A percentile compares a stretch with the other conserved stretches of the same genome.
Evolutionary conservation across 2,113 vertebrate genomes (phyloP).

Genomic region (Pavo muticus): DNA sequence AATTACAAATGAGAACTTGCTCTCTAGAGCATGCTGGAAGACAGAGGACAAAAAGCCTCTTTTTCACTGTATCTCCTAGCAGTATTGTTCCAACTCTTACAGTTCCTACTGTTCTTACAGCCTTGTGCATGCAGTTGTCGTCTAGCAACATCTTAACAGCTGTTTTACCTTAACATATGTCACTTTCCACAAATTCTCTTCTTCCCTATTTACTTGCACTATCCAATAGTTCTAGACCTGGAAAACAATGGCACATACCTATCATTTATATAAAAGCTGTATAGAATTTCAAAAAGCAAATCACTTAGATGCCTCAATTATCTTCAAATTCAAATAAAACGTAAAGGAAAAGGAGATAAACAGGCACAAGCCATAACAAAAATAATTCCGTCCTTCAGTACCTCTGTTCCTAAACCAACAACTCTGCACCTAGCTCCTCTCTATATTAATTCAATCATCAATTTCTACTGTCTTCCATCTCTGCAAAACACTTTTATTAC

Average conservation of each 20-base stretch:
- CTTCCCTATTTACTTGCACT: not conserved
- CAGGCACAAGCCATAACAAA: accelerated
- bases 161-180: not conserved
- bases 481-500: not conserved
- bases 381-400: not conserved
- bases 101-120: not conserved
- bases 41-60: not conserved
- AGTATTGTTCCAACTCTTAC: not conserved
- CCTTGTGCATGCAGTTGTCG: not conserved
- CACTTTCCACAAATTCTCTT: not conserved
- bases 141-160: not conserved
- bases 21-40: not conserved
- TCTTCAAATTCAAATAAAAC: not conserved
- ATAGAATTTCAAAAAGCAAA: not conserved
- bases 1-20: not conserved
- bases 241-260: not conserved
- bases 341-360: not conserved
- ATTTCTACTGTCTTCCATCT: not conserved
- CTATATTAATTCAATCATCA: not conserved
- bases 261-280: not conserved
- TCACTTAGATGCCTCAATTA: not conserved
- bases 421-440: not conserved
- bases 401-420: not conserved
- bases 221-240: not conserved
- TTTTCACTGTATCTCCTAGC: not conserved